These are phyloP conservation scores for Serranus cabrilla DNA, from an alignment of 2,797 vertebrate genomes.

Conservation along the genomic window DNA sequence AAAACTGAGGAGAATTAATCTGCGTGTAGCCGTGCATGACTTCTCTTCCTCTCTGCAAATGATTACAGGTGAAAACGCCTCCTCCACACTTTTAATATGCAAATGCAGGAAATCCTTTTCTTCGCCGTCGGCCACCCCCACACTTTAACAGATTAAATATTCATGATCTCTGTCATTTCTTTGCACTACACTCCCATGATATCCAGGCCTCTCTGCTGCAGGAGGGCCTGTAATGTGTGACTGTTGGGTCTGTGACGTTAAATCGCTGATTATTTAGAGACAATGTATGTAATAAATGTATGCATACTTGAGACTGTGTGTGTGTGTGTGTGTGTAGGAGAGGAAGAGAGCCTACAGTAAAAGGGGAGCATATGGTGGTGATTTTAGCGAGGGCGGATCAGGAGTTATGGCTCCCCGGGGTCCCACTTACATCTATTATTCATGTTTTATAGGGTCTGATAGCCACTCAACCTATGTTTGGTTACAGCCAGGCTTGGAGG, in stretches of 20 bases:
- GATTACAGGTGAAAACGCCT: conserved; percentile 58
- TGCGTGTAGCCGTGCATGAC: conserved; percentile 6
- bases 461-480: conserved; percentile 63
- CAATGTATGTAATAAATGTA: conserved; percentile 3
- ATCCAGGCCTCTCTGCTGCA: conserved; percentile 20
- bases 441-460: conserved; percentile 66
- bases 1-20: not conserved
- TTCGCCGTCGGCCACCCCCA: conserved; percentile 41
- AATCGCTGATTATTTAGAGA: conserved; percentile 28
- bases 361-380: conserved; percentile 73
- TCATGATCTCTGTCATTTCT: conserved; percentile 69
- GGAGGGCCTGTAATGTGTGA: conserved; percentile 8
- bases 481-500: conserved; percentile 38
- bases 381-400: conserved; percentile 64
- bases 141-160: conserved; percentile 72
- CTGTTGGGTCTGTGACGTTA: conserved; percentile 14
- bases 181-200: conserved; percentile 32
- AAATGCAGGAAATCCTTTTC: conserved; percentile 64
- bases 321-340: not conserved
- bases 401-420: conserved; percentile 69
- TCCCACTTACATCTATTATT: conserved; percentile 81
- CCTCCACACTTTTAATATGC: conserved; percentile 68
- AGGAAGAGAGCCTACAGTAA: conserved; percentile 26
- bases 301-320: conserved; percentile 19
- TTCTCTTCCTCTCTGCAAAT: conserved; percentile 37